Percentiles rank a stretch among this genome's conserved stretches.
Conservation (phyloP, 2,888 invertebrate genomes). For the Aelia acuminata region DNA sequence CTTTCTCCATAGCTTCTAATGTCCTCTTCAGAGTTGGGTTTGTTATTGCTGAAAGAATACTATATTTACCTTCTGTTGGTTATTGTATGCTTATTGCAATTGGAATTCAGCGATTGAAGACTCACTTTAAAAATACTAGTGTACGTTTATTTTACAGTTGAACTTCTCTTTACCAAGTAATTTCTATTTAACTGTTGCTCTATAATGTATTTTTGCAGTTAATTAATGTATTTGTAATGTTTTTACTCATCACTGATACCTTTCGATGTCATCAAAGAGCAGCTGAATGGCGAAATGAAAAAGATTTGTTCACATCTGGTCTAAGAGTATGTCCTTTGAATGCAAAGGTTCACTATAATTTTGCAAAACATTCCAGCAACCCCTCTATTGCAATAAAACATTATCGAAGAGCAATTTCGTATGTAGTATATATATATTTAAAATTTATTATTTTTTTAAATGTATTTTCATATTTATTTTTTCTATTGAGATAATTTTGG, state of each 20-base stretch:
- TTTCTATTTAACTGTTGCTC: neutral
- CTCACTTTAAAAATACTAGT: constrained; percentile 65
- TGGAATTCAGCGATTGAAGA: constrained; percentile 73
- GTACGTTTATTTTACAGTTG: constrained; percentile 65
- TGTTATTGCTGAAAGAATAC: constrained; percentile 88
- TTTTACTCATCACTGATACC: constrained; percentile 68
- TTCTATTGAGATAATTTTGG: too few relatives aligned
- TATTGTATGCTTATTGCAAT: constrained; percentile 80
- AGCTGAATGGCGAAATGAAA: constrained; percentile 86
- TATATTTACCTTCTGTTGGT: constrained; percentile 87
- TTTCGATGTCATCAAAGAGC: constrained; percentile 75
- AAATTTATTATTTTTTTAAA: too few relatives aligned
- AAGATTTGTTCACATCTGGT: constrained; percentile 83
- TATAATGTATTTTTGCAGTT: constrained; percentile 68
- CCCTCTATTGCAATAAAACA: constrained; percentile 79
- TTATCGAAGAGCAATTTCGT: constrained; percentile 84
- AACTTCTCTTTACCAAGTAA: neutral
- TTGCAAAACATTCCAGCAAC: constrained; percentile 90
- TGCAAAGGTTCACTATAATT: constrained; percentile 94
- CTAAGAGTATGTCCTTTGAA: constrained; percentile 91
- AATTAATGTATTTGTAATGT: constrained; percentile 65
- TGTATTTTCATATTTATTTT: too few relatives aligned
- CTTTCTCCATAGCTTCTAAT: constrained; percentile 89
- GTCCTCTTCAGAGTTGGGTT: constrained; percentile 89
- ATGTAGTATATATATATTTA: constrained; percentile 66